These are phyloP conservation scores for Amphiprion percula DNA, from an alignment of 2,113 vertebrate species.

Conservation along the genomic window DNA sequence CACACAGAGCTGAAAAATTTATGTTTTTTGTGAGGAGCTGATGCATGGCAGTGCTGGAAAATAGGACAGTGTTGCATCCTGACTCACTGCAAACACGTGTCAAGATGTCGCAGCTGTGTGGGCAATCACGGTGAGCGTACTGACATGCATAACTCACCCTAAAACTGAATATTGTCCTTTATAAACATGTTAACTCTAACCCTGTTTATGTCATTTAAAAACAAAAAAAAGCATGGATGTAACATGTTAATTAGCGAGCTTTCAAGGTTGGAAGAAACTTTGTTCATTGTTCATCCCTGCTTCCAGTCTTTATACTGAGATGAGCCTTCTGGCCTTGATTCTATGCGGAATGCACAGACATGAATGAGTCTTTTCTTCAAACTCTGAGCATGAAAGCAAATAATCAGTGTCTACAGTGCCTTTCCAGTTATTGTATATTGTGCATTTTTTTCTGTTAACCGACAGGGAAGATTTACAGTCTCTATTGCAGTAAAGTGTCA, in stretches of 20 bases:
- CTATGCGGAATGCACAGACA: not conserved
- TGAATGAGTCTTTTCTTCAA: not conserved
- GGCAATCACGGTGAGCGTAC: not conserved
- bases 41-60: not conserved
- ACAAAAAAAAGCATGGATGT: not conserved
- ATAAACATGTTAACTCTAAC: not conserved
- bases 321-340: not conserved
- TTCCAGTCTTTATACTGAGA: not conserved
- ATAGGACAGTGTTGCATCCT: not conserved
- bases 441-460: too few relatives aligned
- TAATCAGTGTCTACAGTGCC: too few relatives aligned
- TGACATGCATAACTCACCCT: not conserved
- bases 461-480: too few relatives aligned
- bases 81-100: not conserved
- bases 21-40: not conserved
- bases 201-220: not conserved
- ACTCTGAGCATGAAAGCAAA: too few relatives aligned
- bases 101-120: constrained; percentile 3
- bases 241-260: not conserved
- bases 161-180: not conserved
- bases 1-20: not conserved
- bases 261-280: not conserved
- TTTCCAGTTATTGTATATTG: too few relatives aligned
- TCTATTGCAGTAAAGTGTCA: too few relatives aligned
- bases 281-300: not conserved